These are phyloP conservation scores for cat (Felis catus) DNA, from an alignment of 2,113 vertebrate genomes.

Conservation along the genomic window DNA sequence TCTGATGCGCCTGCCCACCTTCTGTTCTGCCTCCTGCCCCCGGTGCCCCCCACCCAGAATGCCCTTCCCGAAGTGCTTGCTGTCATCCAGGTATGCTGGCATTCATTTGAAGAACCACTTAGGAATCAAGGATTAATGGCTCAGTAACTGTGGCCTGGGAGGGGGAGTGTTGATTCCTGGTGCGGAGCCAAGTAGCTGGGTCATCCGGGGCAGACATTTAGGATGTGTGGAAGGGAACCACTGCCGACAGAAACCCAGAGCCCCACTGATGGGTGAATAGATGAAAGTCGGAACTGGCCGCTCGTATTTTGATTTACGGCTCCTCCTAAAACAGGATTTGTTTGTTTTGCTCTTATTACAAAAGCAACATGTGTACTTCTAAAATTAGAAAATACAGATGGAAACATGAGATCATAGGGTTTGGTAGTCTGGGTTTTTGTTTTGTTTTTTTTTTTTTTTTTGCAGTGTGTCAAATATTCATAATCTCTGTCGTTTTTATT, in stretches of 20 bases:
- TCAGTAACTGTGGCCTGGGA: fast-evolving
- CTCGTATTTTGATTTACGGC: not conserved
- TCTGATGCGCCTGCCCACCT: slow-evolving; percentile 98
- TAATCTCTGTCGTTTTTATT: not conserved
- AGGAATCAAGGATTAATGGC: not conserved
- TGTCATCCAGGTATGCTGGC: slow-evolving; percentile 92
- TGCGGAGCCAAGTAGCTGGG: not conserved
- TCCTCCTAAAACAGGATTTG: not conserved
- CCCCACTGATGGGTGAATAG: not conserved
- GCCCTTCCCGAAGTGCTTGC: slow-evolving; percentile 96
- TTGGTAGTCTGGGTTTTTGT: not conserved
- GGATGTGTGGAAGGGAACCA: not conserved
- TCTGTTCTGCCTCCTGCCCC: slow-evolving; percentile 97
- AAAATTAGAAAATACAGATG: not conserved
- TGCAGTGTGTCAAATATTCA: not conserved
- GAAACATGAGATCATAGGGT: not conserved
- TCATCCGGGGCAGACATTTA: fast-evolving
- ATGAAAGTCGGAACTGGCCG: not conserved
- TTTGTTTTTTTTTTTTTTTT: not conserved
- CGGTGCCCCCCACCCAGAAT: slow-evolving; percentile 96
- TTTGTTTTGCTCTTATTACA: not conserved
- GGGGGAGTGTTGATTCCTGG: not conserved
- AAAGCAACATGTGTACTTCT: not conserved
- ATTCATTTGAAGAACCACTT: not conserved
- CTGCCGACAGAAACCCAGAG: fast-evolving